Evolutionary conservation across 1,140 invertebrate species (phyloP).

Genomic region (Eurosta solidaginis): DNA sequence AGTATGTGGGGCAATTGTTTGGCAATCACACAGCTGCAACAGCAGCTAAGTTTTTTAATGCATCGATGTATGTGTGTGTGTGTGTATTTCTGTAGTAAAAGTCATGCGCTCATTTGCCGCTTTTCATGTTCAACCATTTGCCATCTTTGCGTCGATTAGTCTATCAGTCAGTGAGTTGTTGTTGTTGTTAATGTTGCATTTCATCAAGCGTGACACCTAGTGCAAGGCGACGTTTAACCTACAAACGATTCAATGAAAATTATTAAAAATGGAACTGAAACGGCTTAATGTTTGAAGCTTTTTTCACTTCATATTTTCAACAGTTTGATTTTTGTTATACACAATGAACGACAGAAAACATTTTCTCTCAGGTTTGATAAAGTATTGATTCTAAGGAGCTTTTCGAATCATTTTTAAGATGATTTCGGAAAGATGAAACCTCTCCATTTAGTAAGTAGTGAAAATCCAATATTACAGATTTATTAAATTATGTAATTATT

Average conservation of each 20-base stretch:
- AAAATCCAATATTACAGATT: too few relatives aligned
- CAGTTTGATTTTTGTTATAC: neutral
- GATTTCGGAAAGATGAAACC: too few relatives aligned
- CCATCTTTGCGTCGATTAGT: slow-evolving; percentile 20
- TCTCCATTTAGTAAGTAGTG: too few relatives aligned
- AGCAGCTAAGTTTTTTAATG: neutral
- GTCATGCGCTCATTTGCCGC: slow-evolving; percentile 6
- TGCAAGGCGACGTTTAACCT: neutral
- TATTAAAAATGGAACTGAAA: neutral
- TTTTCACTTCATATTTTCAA: neutral
- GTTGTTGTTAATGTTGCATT: neutral
- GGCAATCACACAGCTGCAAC: neutral
- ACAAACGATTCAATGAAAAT: neutral
- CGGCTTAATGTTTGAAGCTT: neutral
- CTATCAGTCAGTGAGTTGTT: neutral
- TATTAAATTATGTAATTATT: too few relatives aligned
- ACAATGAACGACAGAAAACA: neutral
- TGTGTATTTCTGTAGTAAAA: neutral
- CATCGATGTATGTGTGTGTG: neutral
- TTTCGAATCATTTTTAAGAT: too few relatives aligned
- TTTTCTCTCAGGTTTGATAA: too few relatives aligned
- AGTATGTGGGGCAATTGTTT: slow-evolving; percentile 26
- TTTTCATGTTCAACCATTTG: slow-evolving; percentile 25
- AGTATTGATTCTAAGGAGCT: too few relatives aligned
- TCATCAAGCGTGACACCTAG: too few relatives aligned